Conservation (phyloP, 64 coral and sea anemone genomes). For the Dendrophyllia cribrosa region DNA sequence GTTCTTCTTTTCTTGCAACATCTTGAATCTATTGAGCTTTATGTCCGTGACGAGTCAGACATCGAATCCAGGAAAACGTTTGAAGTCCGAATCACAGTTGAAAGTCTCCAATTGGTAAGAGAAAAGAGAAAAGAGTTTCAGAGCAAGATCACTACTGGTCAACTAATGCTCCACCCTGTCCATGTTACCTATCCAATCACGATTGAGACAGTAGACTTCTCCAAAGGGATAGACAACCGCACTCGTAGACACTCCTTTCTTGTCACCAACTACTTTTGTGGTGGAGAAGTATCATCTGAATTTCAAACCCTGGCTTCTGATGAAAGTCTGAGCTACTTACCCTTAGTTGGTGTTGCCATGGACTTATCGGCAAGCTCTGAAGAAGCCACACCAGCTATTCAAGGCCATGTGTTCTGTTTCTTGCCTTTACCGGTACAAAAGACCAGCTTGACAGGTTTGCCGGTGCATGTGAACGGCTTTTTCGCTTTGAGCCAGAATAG, state of each 20-base stretch:
- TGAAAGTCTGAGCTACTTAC: slow-evolving; percentile 79
- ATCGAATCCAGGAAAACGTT: slow-evolving; percentile 54
- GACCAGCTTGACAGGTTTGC: slow-evolving; percentile 86
- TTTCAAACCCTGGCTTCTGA: slow-evolving; percentile 59
- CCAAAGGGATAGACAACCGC: neutral
- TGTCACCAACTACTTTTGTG: slow-evolving; percentile 74
- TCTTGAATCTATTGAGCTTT: slow-evolving; percentile 88
- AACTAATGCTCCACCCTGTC: slow-evolving; percentile 6
- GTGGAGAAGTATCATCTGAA: slow-evolving; percentile 42
- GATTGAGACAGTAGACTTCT: slow-evolving; percentile 30
- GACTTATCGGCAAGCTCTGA: neutral
- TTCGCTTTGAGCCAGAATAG: slow-evolving; percentile 95
- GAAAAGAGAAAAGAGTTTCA: slow-evolving; percentile 70
- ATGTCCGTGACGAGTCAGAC: slow-evolving; percentile 40
- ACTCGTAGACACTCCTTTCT: slow-evolving; percentile 51
- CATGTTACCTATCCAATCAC: slow-evolving; percentile 62
- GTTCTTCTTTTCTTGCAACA: slow-evolving; percentile 73
- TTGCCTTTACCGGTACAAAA: slow-evolving; percentile 87
- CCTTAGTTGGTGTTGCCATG: slow-evolving; percentile 77
- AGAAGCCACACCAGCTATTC: neutral
- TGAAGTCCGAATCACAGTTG: slow-evolving; percentile 54
- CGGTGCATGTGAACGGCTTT: slow-evolving; percentile 96
- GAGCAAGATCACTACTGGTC: neutral
- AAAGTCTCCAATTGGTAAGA: slow-evolving; percentile 28
- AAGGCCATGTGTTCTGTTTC: slow-evolving; percentile 87